Base-by-base conservation (phyloP, 2,888 invertebrate species). In the Axea sp. region DNA sequence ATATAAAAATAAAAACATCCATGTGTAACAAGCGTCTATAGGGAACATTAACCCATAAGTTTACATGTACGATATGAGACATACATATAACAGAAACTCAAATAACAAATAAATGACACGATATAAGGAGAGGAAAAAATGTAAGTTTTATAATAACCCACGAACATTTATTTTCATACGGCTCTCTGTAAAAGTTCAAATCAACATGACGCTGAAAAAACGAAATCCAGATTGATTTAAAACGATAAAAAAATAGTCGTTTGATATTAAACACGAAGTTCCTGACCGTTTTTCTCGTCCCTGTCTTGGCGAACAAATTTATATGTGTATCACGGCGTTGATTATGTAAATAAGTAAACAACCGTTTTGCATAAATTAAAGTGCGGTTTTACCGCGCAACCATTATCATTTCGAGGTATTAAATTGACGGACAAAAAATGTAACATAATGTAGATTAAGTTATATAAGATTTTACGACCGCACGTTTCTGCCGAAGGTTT, bases 341-440 rank as follows among this genome's bases (percentile, higher is more conserved):
- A 64, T 64, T 64, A 64, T 64, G 64, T 53, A 53, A 64, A 64
- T 53, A 53, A 64, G 64, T 43, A 51, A 64, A 64, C 43, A 64
- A 64, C 11, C 64, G 14, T 64, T 64, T 64, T 62, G 43, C 64
- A 64, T 64, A 51, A 53, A 64, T 64, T 64, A 51, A 64, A 64
- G 11, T 22, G 51, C 43, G 22, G 11, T 64, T 53, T 53, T 41
- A 28, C 41, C 49, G n/a, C 33, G 45, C 30, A 19, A 33, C 43
- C 3, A 47, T 53, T 33, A 62, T 62, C 37, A 45, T 60, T 60
- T 37, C 9, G 14, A 9, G 4, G 15, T 45, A 35, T 59, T 17
- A 45, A 41, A 33, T 24, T 17, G 11, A 2, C 19, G 35, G 22
- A 26, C 26, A n/a, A 45, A 26, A 59, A 26, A 8, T 35, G 17